Base-by-base conservation (phyloP, 2,113 vertebrate genomes). In the Anguilla rostrata region DNA sequence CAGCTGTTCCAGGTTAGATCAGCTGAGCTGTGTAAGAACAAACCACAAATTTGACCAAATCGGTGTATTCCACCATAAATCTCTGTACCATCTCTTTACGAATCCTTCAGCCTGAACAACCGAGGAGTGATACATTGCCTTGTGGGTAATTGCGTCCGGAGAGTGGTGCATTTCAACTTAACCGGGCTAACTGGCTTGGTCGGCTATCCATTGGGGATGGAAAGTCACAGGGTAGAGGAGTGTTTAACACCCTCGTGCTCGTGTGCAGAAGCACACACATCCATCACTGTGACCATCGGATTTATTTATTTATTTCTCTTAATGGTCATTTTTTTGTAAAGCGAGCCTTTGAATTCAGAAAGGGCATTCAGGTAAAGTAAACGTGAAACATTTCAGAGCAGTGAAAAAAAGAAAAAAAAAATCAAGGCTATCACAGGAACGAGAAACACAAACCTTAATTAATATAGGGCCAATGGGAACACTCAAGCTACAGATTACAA, bases 261-360 rank as follows among this genome's bases (percentile, higher is more conserved):
- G 9, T 34, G n/a, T 26, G 9, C 34, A 75, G n/a, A 75, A 75
- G 9, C 71, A 2, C 71, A 75, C 1, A 12, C 71, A 75, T 11
- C 71, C 71, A 75, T 29, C 22, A 26, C 18, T 0, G 39, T 5
- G 29, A 43, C 26, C 29, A 49, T 8, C 18, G 66, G 2, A n/a
- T 11, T 16, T 49, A 34, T 85, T 84, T 84, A 29, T 84, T 53
- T 85, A 78, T n/a, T 46, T 85, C 71, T 63, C 14, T 63, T 26
- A 78, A 16, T 85, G 46, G 43, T 57, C 20, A 5, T 79, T 53
- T 79, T 79, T 79, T 18, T 6, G 43, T 29, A 71, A 18, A 53
- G 49, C 12, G 49, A 53, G 49, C 49, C 49, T 14, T 53, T 53
- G 49, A 53, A 53, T 53, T 53, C 49, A 53, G 11, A 46, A 46